phyloP scores from a whole-genome alignment of 2,113 vertebrate species.

The Macrotis lagotis region DNA sequence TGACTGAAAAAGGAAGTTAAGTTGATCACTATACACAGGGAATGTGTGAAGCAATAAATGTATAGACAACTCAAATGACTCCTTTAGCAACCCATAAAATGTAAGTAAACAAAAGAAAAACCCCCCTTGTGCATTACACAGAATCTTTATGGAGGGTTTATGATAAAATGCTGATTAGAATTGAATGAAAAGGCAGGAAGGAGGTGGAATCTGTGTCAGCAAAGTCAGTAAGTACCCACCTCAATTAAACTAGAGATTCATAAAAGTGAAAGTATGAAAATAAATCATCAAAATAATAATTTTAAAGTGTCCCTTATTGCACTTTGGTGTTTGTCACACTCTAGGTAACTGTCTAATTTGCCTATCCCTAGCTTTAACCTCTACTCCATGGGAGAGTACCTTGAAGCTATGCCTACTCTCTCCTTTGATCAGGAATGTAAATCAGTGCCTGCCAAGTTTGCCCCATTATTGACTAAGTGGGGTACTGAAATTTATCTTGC shows the following conservation, averaged over 20 bases:
- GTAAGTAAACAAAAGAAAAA: background rate
- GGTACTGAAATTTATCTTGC: background rate
- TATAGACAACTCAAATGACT: background rate
- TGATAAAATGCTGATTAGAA: background rate
- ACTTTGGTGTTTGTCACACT: background rate
- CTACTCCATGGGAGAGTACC: background rate
- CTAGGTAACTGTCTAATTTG: background rate
- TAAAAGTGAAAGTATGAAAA: background rate
- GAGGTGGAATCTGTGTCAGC: background rate
- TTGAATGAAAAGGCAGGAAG: background rate
- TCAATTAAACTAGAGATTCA: background rate
- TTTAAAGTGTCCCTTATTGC: background rate
- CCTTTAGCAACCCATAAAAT: background rate
- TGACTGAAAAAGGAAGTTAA: background rate
- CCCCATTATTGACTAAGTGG: background rate
- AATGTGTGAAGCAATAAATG: background rate
- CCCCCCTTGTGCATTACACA: background rate
- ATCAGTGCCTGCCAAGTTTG: background rate
- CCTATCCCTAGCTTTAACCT: background rate
- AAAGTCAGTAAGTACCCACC: background rate
- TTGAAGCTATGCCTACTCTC: background rate
- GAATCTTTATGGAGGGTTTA: background rate
- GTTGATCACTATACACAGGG: background rate
- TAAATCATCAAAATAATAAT: background rate
- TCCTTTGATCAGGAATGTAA: background rate